phyloP scores from a whole-genome alignment of 2,113 vertebrate genomes.

The Cricetomys ansorgei region DNA sequence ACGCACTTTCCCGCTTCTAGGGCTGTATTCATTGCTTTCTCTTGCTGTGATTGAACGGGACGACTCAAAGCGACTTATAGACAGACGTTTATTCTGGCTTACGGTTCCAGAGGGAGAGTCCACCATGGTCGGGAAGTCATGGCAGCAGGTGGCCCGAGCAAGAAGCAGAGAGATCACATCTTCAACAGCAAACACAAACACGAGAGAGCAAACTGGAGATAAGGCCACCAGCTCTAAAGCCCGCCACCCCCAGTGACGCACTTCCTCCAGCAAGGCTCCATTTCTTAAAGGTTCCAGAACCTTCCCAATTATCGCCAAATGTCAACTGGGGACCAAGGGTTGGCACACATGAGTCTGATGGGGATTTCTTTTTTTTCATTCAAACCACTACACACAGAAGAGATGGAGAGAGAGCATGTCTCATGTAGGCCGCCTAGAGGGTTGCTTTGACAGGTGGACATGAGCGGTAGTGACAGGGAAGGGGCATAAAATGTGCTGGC shows the following conservation, averaged over 20 bases:
- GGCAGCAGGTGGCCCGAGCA: not conserved
- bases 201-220: not conserved
- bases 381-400: not conserved
- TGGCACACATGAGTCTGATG: not conserved
- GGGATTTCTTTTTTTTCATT: not conserved
- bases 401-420: not conserved
- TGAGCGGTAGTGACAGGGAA: not conserved
- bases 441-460: not conserved
- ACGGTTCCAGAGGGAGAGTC: not conserved
- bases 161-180: not conserved
- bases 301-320: not conserved
- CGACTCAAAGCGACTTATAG: not conserved
- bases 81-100: not conserved
- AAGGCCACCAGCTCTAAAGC: not conserved
- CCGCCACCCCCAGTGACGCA: not conserved
- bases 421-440: not conserved
- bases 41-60: not conserved
- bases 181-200: not conserved
- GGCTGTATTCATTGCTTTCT: not conserved
- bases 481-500: accelerated
- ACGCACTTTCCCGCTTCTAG: not conserved
- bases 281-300: not conserved
- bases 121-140: not conserved
- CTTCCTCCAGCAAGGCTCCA: not conserved
- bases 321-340: not conserved